These are phyloP conservation scores for Homarus gammarus DNA, from an alignment of 2,888 invertebrate genomes.

Conservation along the genomic window DNA sequence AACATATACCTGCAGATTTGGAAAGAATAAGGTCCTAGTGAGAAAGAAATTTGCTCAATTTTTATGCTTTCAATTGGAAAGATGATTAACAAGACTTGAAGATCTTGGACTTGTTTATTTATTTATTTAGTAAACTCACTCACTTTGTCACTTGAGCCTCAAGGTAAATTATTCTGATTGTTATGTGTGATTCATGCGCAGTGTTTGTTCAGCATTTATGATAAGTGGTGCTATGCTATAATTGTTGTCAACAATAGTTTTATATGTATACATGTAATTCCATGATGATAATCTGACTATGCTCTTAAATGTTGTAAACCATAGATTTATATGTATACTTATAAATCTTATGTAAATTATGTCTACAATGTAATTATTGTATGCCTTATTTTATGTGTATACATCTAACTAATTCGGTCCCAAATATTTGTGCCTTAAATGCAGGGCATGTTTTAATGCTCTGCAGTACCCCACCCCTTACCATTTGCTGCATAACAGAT, in stretches of 20 bases:
- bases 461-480: constrained; percentile 64
- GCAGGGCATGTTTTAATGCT: constrained; percentile 67
- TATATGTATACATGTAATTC: constrained; percentile 14
- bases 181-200: neutral
- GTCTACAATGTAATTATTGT: constrained; percentile 26
- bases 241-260: constrained; percentile 24
- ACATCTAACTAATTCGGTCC: neutral
- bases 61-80: neutral
- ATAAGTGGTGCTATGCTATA: constrained; percentile 55
- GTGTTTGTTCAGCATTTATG: constrained; percentile 48
- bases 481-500: constrained; percentile 60
- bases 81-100: neutral
- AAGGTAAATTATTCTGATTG: neutral
- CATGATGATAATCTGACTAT: neutral
- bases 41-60: neutral
- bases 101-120: neutral
- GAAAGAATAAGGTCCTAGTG: neutral
- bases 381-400: neutral
- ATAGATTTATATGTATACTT: neutral
- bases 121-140: neutral
- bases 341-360: neutral
- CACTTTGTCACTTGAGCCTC: neutral
- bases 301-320: neutral
- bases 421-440: constrained; percentile 61
- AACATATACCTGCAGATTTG: neutral